Conservation (phyloP, 1,140 invertebrate genomes). For the Drosophila equinoxialis region DNA sequence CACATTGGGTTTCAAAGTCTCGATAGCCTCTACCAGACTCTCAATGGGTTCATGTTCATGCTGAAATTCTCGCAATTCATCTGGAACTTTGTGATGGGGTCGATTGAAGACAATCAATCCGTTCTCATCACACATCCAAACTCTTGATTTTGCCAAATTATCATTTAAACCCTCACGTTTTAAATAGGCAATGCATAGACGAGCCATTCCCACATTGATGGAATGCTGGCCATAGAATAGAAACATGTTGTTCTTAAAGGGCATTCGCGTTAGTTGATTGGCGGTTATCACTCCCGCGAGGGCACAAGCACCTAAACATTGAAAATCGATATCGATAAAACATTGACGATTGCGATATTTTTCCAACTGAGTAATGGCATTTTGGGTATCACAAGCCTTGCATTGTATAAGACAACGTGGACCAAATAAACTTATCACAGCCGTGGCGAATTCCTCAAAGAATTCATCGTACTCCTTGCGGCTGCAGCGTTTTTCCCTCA, state of each 20-base stretch:
- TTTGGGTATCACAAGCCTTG: conserved; percentile 97
- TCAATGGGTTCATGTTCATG: conserved; percentile 88
- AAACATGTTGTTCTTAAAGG: conserved; percentile 91
- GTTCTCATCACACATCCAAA: conserved; percentile 89
- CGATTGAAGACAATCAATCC: conserved; percentile 90
- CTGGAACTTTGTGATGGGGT: conserved; percentile 88
- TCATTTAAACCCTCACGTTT: conserved; percentile 89
- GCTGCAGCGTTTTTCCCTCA: conserved; percentile 91
- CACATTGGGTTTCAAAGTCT: conserved; percentile 90
- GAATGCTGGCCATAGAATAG: conserved; percentile 97
- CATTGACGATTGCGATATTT: conserved; percentile 94
- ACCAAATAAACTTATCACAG: conserved; percentile 91
- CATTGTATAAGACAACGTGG: conserved; percentile 94
- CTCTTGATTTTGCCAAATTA: conserved; percentile 88
- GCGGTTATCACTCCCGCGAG: conserved; percentile 95
- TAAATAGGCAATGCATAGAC: conserved; percentile 94
- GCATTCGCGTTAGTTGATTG: conserved; percentile 89
- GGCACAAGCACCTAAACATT: conserved; percentile 95
- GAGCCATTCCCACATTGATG: conserved; percentile 94
- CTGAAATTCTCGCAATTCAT: conserved; percentile 91
- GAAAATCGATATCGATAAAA: conserved; percentile 98
- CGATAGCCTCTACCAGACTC: conserved; percentile 90
- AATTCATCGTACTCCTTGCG: conserved; percentile 95
- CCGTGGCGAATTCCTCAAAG: conserved; percentile 89
- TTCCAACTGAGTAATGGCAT: conserved; percentile 93